Percentiles rank a stretch among this genome's conserved stretches.
These are phyloP conservation scores for Zaprionus capensis DNA, from an alignment of 1,140 invertebrate species.

Conservation along the genomic window DNA sequence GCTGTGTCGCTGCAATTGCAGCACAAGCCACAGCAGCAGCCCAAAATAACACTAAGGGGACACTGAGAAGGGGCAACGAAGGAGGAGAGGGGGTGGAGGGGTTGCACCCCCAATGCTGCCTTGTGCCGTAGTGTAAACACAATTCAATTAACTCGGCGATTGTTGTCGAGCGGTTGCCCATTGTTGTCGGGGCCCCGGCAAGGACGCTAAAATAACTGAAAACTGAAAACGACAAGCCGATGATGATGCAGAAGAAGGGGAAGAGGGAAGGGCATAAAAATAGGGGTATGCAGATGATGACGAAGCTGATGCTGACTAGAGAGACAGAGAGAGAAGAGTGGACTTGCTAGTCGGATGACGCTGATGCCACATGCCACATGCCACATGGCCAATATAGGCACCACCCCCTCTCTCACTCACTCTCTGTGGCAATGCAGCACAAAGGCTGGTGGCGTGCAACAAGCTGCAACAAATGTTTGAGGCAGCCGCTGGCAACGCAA, in stretches of 20 bases:
- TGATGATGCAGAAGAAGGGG: conserved; percentile 38
- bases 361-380: conserved; percentile 36
- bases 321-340: too few relatives aligned
- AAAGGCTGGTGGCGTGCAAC: conserved; percentile 58
- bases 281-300: neutral
- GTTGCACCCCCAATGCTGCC: conserved; percentile 17
- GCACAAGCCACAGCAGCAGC: conserved; percentile 18
- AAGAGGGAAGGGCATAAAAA: neutral
- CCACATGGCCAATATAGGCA: conserved; percentile 39
- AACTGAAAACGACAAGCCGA: conserved; percentile 71
- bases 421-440: neutral
- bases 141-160: conserved; percentile 78
- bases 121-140: conserved; percentile 73
- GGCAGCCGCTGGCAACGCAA: conserved; percentile 45
- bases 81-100: neutral
- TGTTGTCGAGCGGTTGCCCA: conserved; percentile 63
- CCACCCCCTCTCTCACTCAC: neutral
- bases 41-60: conserved; percentile 35
- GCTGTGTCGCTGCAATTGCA: conserved; percentile 26
- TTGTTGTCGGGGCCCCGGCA: conserved; percentile 64
- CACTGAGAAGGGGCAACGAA: neutral
- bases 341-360: conserved; percentile 20
- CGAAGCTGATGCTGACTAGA: neutral
- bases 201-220: conserved; percentile 71
- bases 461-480: conserved; percentile 49